Evolutionary conservation across 2,113 vertebrate species (phyloP), one percentile per base, ranked within the genome.

Genomic region (Mormyrus lacerda): DNA sequence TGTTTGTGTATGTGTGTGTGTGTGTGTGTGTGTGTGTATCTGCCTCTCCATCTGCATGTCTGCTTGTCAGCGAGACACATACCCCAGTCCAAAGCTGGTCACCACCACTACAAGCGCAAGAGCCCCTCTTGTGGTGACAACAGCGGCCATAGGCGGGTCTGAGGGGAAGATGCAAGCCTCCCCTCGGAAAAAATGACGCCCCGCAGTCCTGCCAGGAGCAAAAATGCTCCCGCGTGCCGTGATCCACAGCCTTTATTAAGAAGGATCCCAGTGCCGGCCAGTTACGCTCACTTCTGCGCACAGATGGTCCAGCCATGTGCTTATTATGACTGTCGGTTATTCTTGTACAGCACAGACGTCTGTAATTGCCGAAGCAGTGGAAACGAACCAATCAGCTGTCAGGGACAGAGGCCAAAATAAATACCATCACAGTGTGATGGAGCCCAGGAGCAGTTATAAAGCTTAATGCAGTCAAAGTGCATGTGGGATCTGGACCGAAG

Each of bases 201-300:
- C 42, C 15, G n/a, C 45, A 24, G 50, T 15, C 39, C 87, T n/a
- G 87, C 53, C 90, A 87, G 90, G 90, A 89, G 42, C 61, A 89
- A 82, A 61, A 79, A 79, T 55, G 35, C n/a, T 89, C 44, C 44
- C 89, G 87, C 89, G 89, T 58, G 89, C 91, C 31, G 73, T 89
- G 87, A 89, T 88, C 84, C 65, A 88, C 91, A 91, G 89, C 89
- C 90, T 93, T 91, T 91, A 94, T 93, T 92, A 91, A 86, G 76
- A 83, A 86, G 79, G 65, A 90, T 89, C 92, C 61, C 82, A 87
- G 51, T 65, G 53, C 44, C 73, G 13, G 73, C 73, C 73, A n/a
- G 31, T 42, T 42, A 79, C 73, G 17, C 17, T 42, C 35, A 17
- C 17, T 6, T 39, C 73, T 79, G 73, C 73, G 39, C 13, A 42